Evolutionary conservation across 2,888 invertebrate species (phyloP), one percentile per base, ranked within the genome.

Genomic region (Drosophila meridiana): DNA sequence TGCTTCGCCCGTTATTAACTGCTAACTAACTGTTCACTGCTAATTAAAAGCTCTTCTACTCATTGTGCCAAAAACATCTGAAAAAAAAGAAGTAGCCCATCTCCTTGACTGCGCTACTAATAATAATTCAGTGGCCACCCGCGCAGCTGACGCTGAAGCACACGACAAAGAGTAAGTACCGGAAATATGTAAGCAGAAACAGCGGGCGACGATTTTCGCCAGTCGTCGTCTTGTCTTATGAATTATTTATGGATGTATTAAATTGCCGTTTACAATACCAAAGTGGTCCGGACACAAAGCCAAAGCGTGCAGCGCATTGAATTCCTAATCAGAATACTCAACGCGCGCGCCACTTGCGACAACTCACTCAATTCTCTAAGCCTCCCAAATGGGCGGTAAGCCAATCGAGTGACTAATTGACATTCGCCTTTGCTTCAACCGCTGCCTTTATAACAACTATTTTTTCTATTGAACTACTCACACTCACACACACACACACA

Each of bases 321-420:
- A 86, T 86, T 90, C 83, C 83, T 83, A 86, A 86, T 88, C 81
- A 86, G 80, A 78, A 82, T 72, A 50, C 53, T 52, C 52, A 60
- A 42, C 38, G 70, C 67, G 66, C 67, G 62, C 75, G 70, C 68
- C 79, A 58, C 70, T 76, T 75, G 75, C 63, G 84, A 79, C 80
- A 72, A 63, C 80, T 85, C 69, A 73, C 70, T 86, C 69, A 45
- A 34, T 58, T 45, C 57, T 5, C 57, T 5, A 47, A 59, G n/a
- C 34, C 34, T 36, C 42, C 63, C 56, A 28, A 58, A 58, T 34
- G 45, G 58, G 34, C 26, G 34, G 26, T 3, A 42, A 40, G 32
- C 42, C 56, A 42, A 67, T 52, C 52, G 62, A 75, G 67, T 77
- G 74, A 85, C 83, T 88, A 83, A 89, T 85, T 85, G 90, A 61